These are phyloP conservation scores for Pogoniulus pusillus DNA, from an alignment of 2,797 vertebrate genomes.

Conservation along the genomic window DNA sequence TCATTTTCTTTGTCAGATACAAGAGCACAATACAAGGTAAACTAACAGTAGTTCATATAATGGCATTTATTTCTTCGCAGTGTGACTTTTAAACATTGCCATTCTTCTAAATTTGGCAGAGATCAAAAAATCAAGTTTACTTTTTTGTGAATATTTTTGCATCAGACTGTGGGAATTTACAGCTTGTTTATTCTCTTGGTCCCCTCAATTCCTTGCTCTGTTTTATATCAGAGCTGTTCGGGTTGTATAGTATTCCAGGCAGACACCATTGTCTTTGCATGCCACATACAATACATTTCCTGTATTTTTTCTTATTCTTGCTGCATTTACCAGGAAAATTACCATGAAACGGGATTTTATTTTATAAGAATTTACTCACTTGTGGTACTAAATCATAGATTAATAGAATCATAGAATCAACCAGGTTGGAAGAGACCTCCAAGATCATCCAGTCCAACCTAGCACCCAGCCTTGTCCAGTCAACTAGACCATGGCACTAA, in stretches of 20 bases:
- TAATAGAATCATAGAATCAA: too few species aligned
- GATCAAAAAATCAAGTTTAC: slow-evolving; percentile 9
- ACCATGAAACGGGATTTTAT: slow-evolving; percentile 48
- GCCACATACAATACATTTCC: not conserved
- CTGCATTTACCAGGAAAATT: slow-evolving; percentile 17
- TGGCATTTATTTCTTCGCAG: slow-evolving; percentile 24
- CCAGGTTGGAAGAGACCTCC: too few species aligned
- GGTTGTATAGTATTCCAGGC: not conserved
- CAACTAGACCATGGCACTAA: too few species aligned
- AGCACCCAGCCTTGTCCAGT: too few species aligned
- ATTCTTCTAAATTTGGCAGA: slow-evolving; percentile 12
- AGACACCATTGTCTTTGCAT: not conserved
- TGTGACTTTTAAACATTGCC: slow-evolving; percentile 28
- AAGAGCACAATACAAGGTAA: not conserved
- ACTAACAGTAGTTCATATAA: not conserved
- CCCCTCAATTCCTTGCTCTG: not conserved
- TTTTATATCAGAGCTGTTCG: slow-evolving; percentile 14
- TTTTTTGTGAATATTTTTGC: not conserved
- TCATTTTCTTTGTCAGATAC: slow-evolving; percentile 29
- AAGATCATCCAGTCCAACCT: too few species aligned
- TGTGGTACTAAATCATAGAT: not conserved
- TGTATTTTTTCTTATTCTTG: not conserved
- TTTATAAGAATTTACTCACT: slow-evolving; percentile 6
- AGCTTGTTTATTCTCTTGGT: not conserved
- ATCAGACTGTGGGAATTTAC: not conserved